Percentiles rank a stretch among this genome's conserved stretches.
Conservation (phyloP, 2,888 invertebrate genomes). For the Campopleginae sp. region DNA sequence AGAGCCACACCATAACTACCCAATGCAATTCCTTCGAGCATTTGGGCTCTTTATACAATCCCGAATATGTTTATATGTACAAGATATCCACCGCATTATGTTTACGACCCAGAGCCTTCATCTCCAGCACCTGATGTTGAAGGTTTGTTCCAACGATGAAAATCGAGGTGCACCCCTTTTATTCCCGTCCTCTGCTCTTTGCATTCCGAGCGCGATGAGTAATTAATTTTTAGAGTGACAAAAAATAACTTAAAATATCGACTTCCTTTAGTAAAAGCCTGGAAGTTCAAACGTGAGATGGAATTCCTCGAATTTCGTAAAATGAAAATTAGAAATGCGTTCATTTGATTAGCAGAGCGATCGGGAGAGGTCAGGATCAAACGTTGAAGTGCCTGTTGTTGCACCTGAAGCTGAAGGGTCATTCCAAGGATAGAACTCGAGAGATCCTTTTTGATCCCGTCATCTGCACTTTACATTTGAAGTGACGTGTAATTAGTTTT, state of each 20-base stretch:
- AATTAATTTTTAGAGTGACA: no score
- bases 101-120: slow-evolving; percentile 5
- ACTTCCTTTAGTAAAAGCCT: no score
- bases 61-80: slow-evolving; percentile 8
- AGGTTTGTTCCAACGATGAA: background rate
- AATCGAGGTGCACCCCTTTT: background rate
- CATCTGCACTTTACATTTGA: background rate
- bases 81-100: slow-evolving; percentile 19
- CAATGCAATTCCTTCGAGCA: slow-evolving; percentile 22
- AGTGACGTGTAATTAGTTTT: no score
- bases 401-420: background rate
- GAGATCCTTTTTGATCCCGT: background rate
- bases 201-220: background rate
- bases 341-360: background rate
- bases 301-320: background rate
- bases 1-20: slow-evolving; percentile 45
- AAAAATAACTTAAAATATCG: no score
- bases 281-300: no score
- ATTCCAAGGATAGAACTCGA: background rate
- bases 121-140: background rate
- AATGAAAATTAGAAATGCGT: background rate
- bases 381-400: no score
- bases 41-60: slow-evolving; percentile 5
- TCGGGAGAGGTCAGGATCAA: background rate
- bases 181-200: background rate